Base-by-base conservation (phyloP, 2,797 vertebrate species). In the Falco concolor region DNA sequence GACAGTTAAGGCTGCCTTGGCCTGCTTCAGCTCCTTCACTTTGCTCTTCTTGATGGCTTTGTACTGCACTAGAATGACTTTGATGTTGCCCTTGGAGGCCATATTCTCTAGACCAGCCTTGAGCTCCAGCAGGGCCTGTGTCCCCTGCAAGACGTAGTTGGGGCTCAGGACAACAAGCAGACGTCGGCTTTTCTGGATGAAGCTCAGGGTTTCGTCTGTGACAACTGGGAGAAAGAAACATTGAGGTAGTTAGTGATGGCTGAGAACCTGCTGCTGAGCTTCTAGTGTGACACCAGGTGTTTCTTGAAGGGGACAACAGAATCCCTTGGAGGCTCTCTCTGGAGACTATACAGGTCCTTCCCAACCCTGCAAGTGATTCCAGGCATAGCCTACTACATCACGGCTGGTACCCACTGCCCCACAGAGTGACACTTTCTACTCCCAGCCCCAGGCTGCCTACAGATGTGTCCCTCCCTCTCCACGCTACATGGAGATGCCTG, bases 161-260 rank as follows among this genome's bases (percentile, higher is more conserved):
- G 99, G 98, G 89, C 99, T 99, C 93, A 99, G 96, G 27, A 99
- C 98, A 97, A 99, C 99, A 97, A 99, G 98, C 92, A 99, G 98
- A 92, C 98, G 98, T 89, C 98, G 98, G 96, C 99, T 99, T 96
- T 98, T 99, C 95, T 98, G 98, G 98, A 99, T 99, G 92, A 99
- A 99, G 95, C 98, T 98, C 98, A 99, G 98, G 57, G 99, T 99
- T 98, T 99, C 99, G 6, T 99, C 99, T 89, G 99, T 99, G 97
- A 99, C 98, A 98, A 99, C 99, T 99, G 98, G 79, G 96, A 97
- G 97, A 96, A 94, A 97, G 97, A 98, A 97, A 98, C 77, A 98
- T 97, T 95, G 70, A 44, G 81, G 91, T 90, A 45, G 93, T 98
- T 98, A 98, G 97, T 91, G 94, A 95, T 54, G 79, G 11, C 28